Conservation (phyloP, 2,113 vertebrate species). For the Xenus cinereus region DNA sequence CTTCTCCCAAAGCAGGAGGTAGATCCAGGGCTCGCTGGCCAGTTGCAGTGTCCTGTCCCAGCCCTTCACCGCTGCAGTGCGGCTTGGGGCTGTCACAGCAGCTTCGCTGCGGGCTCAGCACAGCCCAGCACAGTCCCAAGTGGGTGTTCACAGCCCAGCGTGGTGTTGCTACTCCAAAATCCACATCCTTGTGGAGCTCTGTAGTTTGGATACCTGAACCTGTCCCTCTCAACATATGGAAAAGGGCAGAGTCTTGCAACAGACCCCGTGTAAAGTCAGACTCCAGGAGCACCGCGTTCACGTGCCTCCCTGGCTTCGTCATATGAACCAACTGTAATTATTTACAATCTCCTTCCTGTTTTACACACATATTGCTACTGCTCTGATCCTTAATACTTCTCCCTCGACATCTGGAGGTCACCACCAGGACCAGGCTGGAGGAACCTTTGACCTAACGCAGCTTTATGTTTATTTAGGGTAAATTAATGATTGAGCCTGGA, state of each 20-base stretch:
- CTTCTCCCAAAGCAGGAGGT: background rate
- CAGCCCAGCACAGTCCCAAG: fast-evolving
- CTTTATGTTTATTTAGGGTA: background rate
- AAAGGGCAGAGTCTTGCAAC: background rate
- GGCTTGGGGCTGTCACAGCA: fast-evolving
- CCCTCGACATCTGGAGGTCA: background rate
- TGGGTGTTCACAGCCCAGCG: fast-evolving
- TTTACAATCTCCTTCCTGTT: background rate
- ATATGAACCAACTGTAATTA: background rate
- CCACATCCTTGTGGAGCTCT: background rate
- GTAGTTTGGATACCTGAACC: background rate
- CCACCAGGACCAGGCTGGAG: background rate
- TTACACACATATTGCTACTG: background rate
- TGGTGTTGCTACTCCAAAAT: background rate
- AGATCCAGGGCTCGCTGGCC: fast-evolving
- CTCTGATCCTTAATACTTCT: background rate
- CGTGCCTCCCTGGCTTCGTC: fast-evolving
- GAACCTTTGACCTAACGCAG: background rate
- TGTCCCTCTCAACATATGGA: fast-evolving
- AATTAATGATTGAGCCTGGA: background rate
- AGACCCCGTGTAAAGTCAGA: fast-evolving
- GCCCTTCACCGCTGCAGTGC: fast-evolving
- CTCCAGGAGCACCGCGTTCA: fast-evolving
- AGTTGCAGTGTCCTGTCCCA: background rate
- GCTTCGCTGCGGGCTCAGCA: background rate